phyloP scores from a whole-genome alignment of 2,797 vertebrate genomes.

The Hephaestus fuliginosus region DNA sequence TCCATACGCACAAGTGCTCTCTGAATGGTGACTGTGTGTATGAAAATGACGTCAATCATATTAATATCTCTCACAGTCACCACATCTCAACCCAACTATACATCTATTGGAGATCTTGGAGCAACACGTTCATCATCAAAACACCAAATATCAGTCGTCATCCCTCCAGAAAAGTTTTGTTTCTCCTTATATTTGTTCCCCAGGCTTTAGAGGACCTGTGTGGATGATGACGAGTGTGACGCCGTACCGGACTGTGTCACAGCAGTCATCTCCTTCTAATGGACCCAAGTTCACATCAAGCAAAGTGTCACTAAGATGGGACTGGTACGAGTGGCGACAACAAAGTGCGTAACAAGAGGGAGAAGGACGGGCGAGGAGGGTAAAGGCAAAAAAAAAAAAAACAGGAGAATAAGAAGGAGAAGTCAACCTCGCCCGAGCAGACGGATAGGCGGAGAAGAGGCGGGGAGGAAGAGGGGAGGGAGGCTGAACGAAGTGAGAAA shows the following conservation, averaged over 20 bases:
- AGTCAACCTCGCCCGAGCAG: conserved; percentile 28
- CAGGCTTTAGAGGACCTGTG: not conserved
- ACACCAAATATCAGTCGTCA: too few relatives aligned
- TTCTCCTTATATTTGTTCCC: too few relatives aligned
- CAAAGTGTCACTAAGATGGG: not conserved
- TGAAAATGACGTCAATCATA: not conserved
- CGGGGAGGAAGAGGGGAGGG: conserved; percentile 7
- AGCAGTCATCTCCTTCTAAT: conserved; percentile 5
- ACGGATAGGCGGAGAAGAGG: conserved; percentile 36
- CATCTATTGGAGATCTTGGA: too few relatives aligned
- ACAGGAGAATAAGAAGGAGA: conserved; percentile 16
- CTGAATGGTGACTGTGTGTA: not conserved
- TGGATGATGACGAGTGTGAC: not conserved
- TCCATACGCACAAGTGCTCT: not conserved
- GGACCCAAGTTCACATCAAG: not conserved
- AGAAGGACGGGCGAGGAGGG: not conserved
- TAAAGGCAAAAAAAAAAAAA: not conserved
- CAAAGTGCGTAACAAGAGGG: not conserved
- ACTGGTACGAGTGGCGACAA: conserved; percentile 28
- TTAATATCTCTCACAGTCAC: not conserved
- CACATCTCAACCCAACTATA: not conserved
- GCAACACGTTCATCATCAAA: too few relatives aligned
- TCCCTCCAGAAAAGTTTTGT: too few relatives aligned
- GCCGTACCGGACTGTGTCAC: not conserved
- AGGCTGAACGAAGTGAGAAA: conserved; percentile 37